Evolutionary conservation across 2,888 invertebrate species (phyloP).

Genomic region (Hydroisotoma schaefferi): DNA sequence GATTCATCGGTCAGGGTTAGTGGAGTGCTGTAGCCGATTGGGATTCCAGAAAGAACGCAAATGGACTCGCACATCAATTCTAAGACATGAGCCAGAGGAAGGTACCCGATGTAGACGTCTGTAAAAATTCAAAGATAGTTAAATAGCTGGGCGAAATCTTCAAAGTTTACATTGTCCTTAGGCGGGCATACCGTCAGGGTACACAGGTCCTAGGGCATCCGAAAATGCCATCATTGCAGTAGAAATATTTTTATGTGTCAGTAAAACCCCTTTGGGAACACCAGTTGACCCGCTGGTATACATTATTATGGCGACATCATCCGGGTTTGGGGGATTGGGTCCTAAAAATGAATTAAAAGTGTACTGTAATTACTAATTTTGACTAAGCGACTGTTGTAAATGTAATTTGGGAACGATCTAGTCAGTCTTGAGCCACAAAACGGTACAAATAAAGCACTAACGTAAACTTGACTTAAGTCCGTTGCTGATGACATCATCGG

Average conservation of each 20-base stretch:
- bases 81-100: conserved; percentile 59
- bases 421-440: neutral
- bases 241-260: conserved; percentile 77
- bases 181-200: conserved; percentile 50
- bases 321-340: conserved; percentile 58
- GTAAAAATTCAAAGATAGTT: neutral
- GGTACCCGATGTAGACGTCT: conserved; percentile 55
- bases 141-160: neutral
- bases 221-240: conserved; percentile 75
- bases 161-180: too few relatives aligned
- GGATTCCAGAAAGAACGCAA: conserved; percentile 76
- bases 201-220: conserved; percentile 66
- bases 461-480: conserved; percentile 53
- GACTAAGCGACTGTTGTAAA: neutral
- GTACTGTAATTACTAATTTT: neutral
- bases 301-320: conserved; percentile 94
- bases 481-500: conserved; percentile 65
- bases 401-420: too few relatives aligned
- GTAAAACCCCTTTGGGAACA: conserved; percentile 82
- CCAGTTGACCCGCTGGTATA: conserved; percentile 98
- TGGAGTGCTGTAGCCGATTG: conserved; percentile 94
- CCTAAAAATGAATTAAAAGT: neutral
- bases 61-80: conserved; percentile 61
- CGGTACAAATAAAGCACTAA: too few relatives aligned
- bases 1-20: conserved; percentile 87